Evolutionary conservation across 2,888 invertebrate genomes (phyloP).

Genomic region (Trimorus sp.): DNA sequence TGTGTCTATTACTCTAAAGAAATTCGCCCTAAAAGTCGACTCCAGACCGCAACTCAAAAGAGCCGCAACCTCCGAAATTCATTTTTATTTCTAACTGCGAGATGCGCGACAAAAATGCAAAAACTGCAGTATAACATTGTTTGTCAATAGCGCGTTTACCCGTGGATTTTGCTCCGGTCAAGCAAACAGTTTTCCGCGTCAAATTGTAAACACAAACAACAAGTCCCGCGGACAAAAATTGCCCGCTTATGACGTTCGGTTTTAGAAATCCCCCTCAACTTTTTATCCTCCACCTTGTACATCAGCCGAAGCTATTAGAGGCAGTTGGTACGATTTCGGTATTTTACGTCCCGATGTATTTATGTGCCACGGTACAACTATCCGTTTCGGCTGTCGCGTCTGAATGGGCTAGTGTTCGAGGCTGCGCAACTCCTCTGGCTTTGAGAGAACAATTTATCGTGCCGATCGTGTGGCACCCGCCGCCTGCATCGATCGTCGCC

Average conservation of each 20-base stretch:
- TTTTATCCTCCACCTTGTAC: constrained; percentile 39
- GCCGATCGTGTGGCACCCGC: constrained; percentile 59
- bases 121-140: constrained; percentile 15
- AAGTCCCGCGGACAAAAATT: constrained; percentile 12
- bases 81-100: too few species aligned
- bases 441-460: constrained; percentile 66
- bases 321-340: constrained; percentile 61
- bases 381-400: constrained; percentile 67
- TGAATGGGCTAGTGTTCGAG: constrained; percentile 65
- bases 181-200: constrained; percentile 15
- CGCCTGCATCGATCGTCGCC: constrained; percentile 59
- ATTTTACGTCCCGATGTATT: constrained; percentile 64
- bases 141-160: constrained; percentile 14
- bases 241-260: constrained; percentile 8
- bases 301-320: constrained; percentile 48
- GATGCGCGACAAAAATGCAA: neutral
- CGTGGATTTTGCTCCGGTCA: constrained; percentile 23
- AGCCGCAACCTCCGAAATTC: too few species aligned
- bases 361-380: constrained; percentile 67
- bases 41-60: too few species aligned
- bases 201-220: constrained; percentile 40
- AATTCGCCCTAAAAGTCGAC: too few species aligned
- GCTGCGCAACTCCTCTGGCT: constrained; percentile 65
- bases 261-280: constrained; percentile 15
- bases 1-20: neutral